Conservation (phyloP, 2,113 vertebrate genomes). For the Megaptera novaeangliae region DNA sequence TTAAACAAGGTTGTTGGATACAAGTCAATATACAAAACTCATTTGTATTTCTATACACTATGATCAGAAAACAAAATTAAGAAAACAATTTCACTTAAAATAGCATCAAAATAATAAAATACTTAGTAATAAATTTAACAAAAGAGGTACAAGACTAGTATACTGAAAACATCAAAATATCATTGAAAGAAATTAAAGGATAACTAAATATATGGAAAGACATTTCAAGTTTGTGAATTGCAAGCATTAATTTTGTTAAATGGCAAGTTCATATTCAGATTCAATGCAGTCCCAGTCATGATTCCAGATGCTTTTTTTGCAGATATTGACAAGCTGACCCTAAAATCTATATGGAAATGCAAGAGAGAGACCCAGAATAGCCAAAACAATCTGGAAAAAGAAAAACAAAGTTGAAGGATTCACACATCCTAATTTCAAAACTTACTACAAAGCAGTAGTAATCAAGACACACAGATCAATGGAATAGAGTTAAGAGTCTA, state of each 20-base stretch:
- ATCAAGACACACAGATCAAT: neutral
- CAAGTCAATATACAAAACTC: neutral
- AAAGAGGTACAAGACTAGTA: neutral
- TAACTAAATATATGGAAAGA: neutral
- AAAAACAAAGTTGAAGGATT: neutral
- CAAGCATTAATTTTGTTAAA: neutral
- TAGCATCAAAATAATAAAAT: neutral
- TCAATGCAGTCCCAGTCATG: neutral
- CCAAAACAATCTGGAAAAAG: conserved; percentile 7
- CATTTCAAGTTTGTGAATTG: neutral
- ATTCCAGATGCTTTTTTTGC: neutral
- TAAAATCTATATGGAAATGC: neutral
- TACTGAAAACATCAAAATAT: neutral
- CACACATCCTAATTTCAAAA: neutral
- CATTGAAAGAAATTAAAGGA: neutral
- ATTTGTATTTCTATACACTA: neutral
- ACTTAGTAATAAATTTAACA: neutral
- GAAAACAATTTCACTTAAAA: neutral
- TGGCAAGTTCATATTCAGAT: neutral
- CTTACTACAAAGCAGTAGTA: neutral
- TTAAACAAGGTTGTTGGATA: neutral
- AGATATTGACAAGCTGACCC: neutral
- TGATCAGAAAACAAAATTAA: conserved; percentile 6
- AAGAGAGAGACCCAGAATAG: neutral
- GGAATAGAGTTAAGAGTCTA: neutral